phyloP scores from a whole-genome alignment of 2,888 invertebrate genomes.

The Caenorhabditis japonica region DNA sequence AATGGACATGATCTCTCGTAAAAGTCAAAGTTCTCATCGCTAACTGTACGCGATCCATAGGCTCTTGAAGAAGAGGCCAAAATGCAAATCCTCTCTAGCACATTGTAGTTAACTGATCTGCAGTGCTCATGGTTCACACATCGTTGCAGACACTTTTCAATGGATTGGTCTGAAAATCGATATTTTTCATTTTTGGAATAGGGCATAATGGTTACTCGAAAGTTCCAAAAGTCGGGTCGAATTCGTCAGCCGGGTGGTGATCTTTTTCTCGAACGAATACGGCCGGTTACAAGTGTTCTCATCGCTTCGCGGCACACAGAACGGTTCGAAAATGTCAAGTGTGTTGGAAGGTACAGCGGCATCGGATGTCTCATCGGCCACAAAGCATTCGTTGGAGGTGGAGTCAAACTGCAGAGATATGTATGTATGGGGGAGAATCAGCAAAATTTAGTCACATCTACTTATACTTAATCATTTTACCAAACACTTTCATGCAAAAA shows the following conservation, averaged over 20 bases:
- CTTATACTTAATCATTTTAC: no score
- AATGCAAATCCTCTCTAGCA: conserved; percentile 41
- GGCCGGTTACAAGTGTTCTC: conserved; percentile 67
- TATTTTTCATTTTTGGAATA: no score
- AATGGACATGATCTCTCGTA: conserved; percentile 66
- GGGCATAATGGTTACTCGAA: conserved; percentile 29
- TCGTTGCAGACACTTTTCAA: conserved; percentile 61
- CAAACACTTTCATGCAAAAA: no score
- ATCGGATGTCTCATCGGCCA: conserved; percentile 69
- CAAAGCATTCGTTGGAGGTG: conserved; percentile 68
- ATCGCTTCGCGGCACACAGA: conserved; percentile 64
- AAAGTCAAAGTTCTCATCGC: conserved; percentile 66
- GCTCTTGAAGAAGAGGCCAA: conserved; percentile 40
- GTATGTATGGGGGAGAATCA: conserved; percentile 46
- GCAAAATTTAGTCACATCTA: no score
- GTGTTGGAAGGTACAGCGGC: conserved; percentile 62
- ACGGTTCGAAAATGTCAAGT: conserved; percentile 74
- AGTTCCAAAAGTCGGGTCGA: conserved; percentile 30
- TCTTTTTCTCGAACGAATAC: conserved; percentile 64
- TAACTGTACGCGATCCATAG: conserved; percentile 1
- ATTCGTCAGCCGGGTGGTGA: conserved; percentile 49
- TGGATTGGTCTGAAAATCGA: conserved; percentile 44
- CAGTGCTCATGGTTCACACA: conserved; percentile 61
- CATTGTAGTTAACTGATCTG: conserved; percentile 67
- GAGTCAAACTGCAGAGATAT: conserved; percentile 63